Conservation (phyloP, 2,797 vertebrate genomes). For the Pseudocheirus occidentalis region DNA sequence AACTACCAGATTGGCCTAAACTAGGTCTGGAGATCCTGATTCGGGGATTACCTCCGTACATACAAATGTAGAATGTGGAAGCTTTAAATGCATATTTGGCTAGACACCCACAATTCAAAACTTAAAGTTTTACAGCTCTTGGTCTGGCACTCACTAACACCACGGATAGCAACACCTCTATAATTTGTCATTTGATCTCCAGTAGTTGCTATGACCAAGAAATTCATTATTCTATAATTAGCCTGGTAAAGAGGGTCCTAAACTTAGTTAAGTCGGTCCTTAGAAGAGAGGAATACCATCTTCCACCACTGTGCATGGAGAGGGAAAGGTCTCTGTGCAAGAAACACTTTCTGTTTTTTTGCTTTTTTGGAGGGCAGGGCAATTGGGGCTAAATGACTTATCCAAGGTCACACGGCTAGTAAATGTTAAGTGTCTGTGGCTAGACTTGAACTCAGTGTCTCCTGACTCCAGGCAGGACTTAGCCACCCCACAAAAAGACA, state of each 20-base stretch:
- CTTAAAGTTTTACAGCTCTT: background rate
- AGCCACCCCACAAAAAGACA: background rate
- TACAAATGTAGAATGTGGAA: background rate
- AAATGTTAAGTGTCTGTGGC: no score
- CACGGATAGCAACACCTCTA: background rate
- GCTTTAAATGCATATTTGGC: background rate
- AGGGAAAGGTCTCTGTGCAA: background rate
- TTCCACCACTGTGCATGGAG: background rate
- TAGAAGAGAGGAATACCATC: background rate
- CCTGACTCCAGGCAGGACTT: no score
- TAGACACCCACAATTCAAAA: background rate
- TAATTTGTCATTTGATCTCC: background rate
- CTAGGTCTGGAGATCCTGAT: background rate
- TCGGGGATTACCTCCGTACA: background rate
- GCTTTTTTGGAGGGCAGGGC: no score
- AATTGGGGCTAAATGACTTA: no score
- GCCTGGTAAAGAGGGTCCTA: background rate
- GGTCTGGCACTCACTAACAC: background rate
- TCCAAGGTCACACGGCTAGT: no score
- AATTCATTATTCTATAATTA: background rate
- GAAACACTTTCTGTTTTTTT: no score
- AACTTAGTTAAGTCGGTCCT: background rate
- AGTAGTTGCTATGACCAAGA: background rate
- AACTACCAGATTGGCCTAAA: background rate
- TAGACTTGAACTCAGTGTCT: no score